Base-by-base conservation (phyloP, 2,113 vertebrate genomes). In the Pardalotus punctatus region DNA sequence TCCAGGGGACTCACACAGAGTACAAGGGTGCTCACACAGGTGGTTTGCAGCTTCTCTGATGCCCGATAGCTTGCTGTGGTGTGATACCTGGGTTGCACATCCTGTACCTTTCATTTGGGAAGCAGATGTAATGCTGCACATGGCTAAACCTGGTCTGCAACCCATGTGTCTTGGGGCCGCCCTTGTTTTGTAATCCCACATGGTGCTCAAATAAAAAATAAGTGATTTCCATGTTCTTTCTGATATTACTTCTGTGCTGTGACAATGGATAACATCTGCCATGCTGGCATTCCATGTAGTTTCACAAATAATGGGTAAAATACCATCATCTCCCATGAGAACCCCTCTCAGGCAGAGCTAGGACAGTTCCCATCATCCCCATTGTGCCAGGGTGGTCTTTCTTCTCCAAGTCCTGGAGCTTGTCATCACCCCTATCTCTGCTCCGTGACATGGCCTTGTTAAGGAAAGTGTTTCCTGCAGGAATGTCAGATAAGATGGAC, bases 181-280 rank as follows among this genome's bases (percentile, higher is more conserved):
- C 17, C 31, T 80, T 50, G 61, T 93, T 87, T 94, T 88, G 71
- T 66, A 95, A 93, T 85, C 73, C 18, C 14, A 5, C 36, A 80
- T 73, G 80, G 81, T 90, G 33, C 36, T 88, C 29, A 36, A 70
- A 62, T 0, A 0, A 77, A 73, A 82, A 90, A 11, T 7, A n/a
- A 90, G 73, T 0, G 24, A 90, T 83, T 95, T 74, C 31, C 79
- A 40, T 36, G 58, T 60, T 73, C 54, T 43, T 74, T 65, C 81
- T 88, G 91, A 86, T 83, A 90, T 23, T 87, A 47, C 12, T 96
- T 91, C 74, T 70, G 62, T 58, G 74, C 66, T 56, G 47, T 85
- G 85, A 91, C 35, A 95, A 94, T 95, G 85, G 82, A 35, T 93
- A 94, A 95, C 81, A 95, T 88, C 93, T 91, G 92, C 71, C 71